These are phyloP conservation scores for Epizoanthus fatuus DNA, from an alignment of 92 coral and sea anemone species.

Conservation along the genomic window DNA sequence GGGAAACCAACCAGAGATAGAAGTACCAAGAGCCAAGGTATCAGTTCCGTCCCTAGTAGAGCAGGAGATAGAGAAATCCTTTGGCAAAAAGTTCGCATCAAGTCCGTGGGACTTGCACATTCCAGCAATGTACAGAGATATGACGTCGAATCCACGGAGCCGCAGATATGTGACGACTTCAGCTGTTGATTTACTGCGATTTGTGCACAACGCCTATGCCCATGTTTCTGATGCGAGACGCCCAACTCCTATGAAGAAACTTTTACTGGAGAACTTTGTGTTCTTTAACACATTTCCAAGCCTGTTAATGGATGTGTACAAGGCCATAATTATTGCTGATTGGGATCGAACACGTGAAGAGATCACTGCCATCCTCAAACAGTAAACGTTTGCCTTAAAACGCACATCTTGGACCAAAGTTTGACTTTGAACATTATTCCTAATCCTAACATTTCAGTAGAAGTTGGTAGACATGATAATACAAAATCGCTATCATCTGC, in stretches of 20 bases:
- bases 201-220: conserved; percentile 53
- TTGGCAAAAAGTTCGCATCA: background rate
- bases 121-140: conserved; percentile 10
- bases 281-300: conserved; percentile 49
- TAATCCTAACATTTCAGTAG: too few species aligned
- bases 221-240: conserved; percentile 35
- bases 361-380: too few species aligned
- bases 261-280: conserved; percentile 32
- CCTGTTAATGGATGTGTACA: conserved; percentile 61
- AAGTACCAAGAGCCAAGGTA: background rate
- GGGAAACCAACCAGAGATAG: conserved; percentile 57
- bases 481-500: too few species aligned
- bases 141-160: background rate
- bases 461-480: too few species aligned
- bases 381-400: too few species aligned
- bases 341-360: too few species aligned
- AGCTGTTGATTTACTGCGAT: conserved; percentile 58
- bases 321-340: conserved; percentile 35
- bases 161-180: conserved; percentile 46
- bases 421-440: too few species aligned
- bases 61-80: background rate
- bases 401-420: too few species aligned
- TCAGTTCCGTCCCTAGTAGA: background rate
- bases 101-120: conserved; percentile 19
- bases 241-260: background rate